Conservation (phyloP, 2,888 invertebrate species). For the Apotomis betuletana region DNA sequence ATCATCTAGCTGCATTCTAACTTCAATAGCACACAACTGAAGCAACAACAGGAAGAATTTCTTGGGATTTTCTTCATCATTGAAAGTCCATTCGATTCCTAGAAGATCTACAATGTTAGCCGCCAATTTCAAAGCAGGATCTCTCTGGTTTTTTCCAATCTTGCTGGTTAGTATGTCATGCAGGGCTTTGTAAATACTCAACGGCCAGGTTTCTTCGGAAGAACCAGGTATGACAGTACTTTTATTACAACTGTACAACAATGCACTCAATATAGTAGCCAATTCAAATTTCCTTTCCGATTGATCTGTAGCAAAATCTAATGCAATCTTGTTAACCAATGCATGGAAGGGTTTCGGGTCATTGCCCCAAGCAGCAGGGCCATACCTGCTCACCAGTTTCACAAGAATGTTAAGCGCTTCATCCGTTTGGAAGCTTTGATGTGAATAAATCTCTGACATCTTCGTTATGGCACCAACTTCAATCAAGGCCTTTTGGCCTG, state of each 20-base stretch:
- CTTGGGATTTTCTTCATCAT: slow-evolving; percentile 91
- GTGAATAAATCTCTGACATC: slow-evolving; percentile 93
- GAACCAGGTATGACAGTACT: slow-evolving; percentile 85
- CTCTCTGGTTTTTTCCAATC: slow-evolving; percentile 93
- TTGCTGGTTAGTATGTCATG: slow-evolving; percentile 93
- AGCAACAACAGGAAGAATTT: slow-evolving; percentile 92
- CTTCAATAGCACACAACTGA: slow-evolving; percentile 95
- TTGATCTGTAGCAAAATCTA: slow-evolving; percentile 95
- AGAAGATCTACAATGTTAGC: slow-evolving; percentile 91
- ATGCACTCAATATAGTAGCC: slow-evolving; percentile 89
- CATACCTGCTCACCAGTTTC: slow-evolving; percentile 88
- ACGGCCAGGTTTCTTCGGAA: slow-evolving; percentile 91
- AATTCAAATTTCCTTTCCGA: slow-evolving; percentile 95
- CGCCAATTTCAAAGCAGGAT: slow-evolving; percentile 93
- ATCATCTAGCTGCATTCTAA: slow-evolving; percentile 96
- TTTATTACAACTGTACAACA: slow-evolving; percentile 89
- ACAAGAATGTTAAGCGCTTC: slow-evolving; percentile 93
- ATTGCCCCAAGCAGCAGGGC: slow-evolving; percentile 89
- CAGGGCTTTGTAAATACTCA: slow-evolving; percentile 91
- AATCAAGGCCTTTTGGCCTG: slow-evolving; percentile 91
- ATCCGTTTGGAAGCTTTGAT: slow-evolving; percentile 95
- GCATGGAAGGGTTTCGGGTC: slow-evolving; percentile 92
- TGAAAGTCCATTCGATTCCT: slow-evolving; percentile 93
- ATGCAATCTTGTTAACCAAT: slow-evolving; percentile 90
- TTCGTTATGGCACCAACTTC: slow-evolving; percentile 90